Evolutionary conservation across 2,113 vertebrate species (phyloP).

Genomic region (Capreolus pygargus): DNA sequence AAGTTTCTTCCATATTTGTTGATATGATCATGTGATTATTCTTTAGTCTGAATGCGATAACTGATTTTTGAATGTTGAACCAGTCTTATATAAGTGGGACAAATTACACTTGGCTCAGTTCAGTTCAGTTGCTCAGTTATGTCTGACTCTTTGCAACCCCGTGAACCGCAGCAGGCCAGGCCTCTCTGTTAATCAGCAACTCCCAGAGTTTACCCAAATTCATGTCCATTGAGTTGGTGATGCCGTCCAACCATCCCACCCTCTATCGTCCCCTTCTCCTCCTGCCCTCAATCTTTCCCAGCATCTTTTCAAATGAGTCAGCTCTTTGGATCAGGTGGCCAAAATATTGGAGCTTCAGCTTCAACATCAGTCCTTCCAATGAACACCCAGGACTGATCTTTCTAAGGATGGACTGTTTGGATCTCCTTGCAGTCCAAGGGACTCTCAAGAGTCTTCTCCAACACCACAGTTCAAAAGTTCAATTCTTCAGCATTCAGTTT

Average conservation of each 20-base stretch:
- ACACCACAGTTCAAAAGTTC: background rate
- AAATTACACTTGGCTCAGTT: background rate
- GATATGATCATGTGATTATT: too few relatives aligned
- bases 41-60: too few relatives aligned
- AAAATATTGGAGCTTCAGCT: background rate
- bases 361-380: background rate
- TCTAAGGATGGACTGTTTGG: background rate
- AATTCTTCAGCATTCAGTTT: fast-evolving
- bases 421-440: background rate
- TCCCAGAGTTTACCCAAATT: background rate
- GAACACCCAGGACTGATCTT: background rate
- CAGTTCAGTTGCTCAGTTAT: background rate
- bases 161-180: background rate
- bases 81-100: too few relatives aligned
- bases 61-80: too few relatives aligned
- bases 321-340: fast-evolving
- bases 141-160: background rate
- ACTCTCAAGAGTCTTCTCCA: background rate
- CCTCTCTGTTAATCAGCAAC: background rate
- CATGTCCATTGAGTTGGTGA: fast-evolving
- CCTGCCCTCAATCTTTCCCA: background rate
- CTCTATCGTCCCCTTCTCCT: background rate
- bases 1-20: too few relatives aligned
- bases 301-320: background rate
- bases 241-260: background rate